Conservation (phyloP, 2,113 vertebrate species). For the Lontra canadensis region DNA sequence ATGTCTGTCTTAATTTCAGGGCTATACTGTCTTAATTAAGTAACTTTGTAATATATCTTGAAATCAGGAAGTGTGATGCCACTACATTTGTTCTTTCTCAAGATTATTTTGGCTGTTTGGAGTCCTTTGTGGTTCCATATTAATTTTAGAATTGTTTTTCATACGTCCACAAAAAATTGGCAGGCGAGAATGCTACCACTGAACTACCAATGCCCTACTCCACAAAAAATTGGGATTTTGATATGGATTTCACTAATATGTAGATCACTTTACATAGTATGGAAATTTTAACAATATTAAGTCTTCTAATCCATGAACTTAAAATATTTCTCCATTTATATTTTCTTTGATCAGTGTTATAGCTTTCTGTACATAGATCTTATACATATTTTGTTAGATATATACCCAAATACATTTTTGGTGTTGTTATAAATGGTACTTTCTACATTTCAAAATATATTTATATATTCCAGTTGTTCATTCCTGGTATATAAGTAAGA, state of each 20-base stretch:
- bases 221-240: neutral
- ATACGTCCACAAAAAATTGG: neutral
- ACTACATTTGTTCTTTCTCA: neutral
- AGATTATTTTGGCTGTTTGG: neutral
- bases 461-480: neutral
- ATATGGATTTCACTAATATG: neutral
- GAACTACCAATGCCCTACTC: too few species aligned
- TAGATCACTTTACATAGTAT: neutral
- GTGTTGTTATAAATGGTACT: neutral
- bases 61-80: neutral
- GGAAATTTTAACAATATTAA: neutral
- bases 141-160: neutral
- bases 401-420: neutral
- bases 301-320: neutral
- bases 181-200: too few species aligned
- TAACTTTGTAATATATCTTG: neutral
- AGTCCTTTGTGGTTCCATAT: neutral
- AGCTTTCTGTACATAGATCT: neutral
- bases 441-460: neutral
- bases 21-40: neutral
- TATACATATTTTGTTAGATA: neutral
- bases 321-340: neutral
- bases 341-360: neutral
- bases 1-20: neutral
- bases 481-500: neutral